phyloP scores from a whole-genome alignment of 2,888 invertebrate genomes.

The Andrena trimmerana region DNA sequence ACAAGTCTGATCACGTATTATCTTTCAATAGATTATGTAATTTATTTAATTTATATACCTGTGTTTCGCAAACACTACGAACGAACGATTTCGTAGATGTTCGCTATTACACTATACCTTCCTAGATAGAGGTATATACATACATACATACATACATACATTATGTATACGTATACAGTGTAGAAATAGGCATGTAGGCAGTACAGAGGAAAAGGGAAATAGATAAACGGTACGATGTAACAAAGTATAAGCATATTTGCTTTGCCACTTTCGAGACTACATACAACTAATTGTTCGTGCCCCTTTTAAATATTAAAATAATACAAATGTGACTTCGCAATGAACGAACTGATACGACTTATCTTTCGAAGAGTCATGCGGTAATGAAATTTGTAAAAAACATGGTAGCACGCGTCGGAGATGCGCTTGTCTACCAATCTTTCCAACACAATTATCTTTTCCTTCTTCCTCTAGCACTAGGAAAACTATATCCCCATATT shows the following conservation, averaged over 20 bases:
- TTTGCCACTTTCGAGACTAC: slow-evolving; percentile 6
- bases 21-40: slow-evolving; percentile 37
- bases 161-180: slow-evolving; percentile 12
- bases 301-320: too few species aligned
- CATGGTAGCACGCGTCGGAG: too few species aligned
- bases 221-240: neutral
- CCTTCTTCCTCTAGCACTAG: slow-evolving; percentile 38
- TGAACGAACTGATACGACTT: too few species aligned
- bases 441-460: neutral
- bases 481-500: slow-evolving; percentile 32
- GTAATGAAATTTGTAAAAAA: too few species aligned
- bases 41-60: slow-evolving; percentile 59
- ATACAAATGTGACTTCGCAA: too few species aligned
- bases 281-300: neutral
- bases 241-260: neutral
- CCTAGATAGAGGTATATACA: slow-evolving; percentile 4
- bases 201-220: slow-evolving; percentile 40
- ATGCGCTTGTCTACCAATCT: neutral
- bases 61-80: slow-evolving; percentile 23
- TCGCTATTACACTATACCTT: slow-evolving; percentile 32
- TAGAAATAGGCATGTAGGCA: slow-evolving; percentile 19
- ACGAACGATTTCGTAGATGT: slow-evolving; percentile 42
- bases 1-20: slow-evolving; percentile 45
- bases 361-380: too few species aligned
- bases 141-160: neutral